Conservation (phyloP, 2,113 vertebrate species). For the Strix aluco region DNA sequence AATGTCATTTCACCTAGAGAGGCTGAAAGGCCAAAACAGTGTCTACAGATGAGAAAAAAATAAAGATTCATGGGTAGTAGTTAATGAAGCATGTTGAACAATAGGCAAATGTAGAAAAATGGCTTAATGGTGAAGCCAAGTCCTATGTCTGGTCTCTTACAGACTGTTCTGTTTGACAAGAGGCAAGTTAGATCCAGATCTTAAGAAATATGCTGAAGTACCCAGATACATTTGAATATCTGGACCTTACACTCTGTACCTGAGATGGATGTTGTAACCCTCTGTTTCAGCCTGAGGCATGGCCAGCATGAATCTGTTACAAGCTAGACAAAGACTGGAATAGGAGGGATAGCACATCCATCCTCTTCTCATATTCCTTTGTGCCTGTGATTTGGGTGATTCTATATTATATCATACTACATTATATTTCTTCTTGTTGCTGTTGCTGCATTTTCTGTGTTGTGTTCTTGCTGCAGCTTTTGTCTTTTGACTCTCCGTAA, state of each 20-base stretch:
- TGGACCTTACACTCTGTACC: not conserved
- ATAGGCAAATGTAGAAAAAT: not conserved
- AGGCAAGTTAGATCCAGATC: not conserved
- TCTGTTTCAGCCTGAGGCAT: not conserved
- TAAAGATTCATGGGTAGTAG: not conserved
- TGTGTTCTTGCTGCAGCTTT: not conserved
- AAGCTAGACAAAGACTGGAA: not conserved
- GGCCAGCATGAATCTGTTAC: not conserved
- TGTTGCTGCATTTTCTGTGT: not conserved
- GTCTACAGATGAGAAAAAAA: not conserved
- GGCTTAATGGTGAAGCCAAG: not conserved
- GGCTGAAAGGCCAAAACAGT: not conserved
- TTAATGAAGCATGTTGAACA: not conserved
- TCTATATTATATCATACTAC: fast-evolving
- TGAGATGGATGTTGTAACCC: not conserved
- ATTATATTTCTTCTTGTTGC: not conserved
- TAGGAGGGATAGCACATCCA: not conserved
- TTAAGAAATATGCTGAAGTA: not conserved
- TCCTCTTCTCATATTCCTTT: not conserved
- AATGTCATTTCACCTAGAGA: not conserved
- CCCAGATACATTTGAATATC: not conserved
- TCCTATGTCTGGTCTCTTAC: not conserved
- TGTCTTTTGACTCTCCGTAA: not conserved
- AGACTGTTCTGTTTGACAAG: not conserved
- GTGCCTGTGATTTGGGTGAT: not conserved